Evolutionary conservation across 2,797 vertebrate species (phyloP), one percentile per base, ranked within the genome.

Genomic region (Xyrichtys novacula): DNA sequence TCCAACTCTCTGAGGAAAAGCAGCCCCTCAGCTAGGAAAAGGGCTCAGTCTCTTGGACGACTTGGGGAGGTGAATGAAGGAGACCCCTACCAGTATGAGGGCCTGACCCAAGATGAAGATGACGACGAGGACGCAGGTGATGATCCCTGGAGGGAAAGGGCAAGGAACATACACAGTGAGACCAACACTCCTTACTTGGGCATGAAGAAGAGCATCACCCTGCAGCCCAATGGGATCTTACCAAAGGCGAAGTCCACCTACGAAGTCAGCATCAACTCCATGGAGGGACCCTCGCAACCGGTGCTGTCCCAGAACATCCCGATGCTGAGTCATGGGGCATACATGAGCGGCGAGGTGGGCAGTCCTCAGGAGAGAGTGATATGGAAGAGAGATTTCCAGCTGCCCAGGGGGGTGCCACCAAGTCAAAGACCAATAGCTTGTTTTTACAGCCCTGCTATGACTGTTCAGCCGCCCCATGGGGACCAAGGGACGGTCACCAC

Each of bases 1-100:
- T 99, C 97, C 1, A 99, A 99, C 86, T 99, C 98, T n/a, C 80
- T 99, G 69, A 90, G 94, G 76, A 95, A 96, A 58, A 95, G 94
- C 76, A 98, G 97, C 85, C 98, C 97, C 22, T 96, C 94, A 9
- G 86, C 94, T 42, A 94, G 96, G 74, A 96, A 97, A 81, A 94
- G 97, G 85, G 97, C 97, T 1, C 96, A 97, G 86, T 98, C 96
- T 9, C 91, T 99, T 8, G 96, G 96, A 49, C 93, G 97, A 14
- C 92, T 98, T 58, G 96, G 96, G 2, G 97, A 98, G 0, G 96
- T 96, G 59, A 95, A 91, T 17, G 95, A 96, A 84, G 91, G 88
- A 0, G 96, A 98, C 63, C 88, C 93, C 70, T 97, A 96, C 65
- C 96, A 97, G 90, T 96, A 96, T 3, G 93, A 96, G 58, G 95